Percentiles rank a stretch among this genome's conserved stretches.
phyloP scores from a whole-genome alignment of 2,113 vertebrate genomes.

The Apeltes quadracus region DNA sequence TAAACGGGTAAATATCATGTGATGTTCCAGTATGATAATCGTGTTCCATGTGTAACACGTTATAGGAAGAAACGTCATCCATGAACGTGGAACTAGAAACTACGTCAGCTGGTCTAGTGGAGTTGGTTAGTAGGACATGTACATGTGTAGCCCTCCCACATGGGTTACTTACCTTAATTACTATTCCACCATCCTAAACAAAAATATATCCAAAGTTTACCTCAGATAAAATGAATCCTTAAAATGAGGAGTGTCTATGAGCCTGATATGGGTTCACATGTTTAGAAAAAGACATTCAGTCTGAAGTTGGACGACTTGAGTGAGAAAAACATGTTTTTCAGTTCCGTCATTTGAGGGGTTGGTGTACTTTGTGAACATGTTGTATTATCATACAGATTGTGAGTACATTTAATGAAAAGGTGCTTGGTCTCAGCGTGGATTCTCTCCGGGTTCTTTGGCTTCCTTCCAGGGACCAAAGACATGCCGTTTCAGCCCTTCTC shows the following conservation, averaged over 20 bases:
- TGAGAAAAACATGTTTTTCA: background rate
- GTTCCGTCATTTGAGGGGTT: background rate
- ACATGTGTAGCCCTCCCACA: background rate
- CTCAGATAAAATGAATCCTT: too few relatives aligned
- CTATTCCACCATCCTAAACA: background rate
- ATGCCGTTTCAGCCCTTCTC: too few relatives aligned
- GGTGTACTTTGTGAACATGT: background rate
- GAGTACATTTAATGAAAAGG: background rate
- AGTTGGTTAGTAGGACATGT: slow-evolving; percentile 35
- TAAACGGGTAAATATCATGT: background rate
- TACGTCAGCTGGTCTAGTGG: slow-evolving; percentile 44
- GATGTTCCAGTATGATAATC: background rate
- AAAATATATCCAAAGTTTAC: too few relatives aligned
- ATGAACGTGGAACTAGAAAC: slow-evolving; percentile 57
- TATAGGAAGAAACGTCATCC: slow-evolving; percentile 16
- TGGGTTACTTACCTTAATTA: background rate
- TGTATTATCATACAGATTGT: background rate
- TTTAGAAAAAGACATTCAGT: background rate
- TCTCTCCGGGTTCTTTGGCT: too few relatives aligned
- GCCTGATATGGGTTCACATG: background rate
- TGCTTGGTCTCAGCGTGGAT: too few relatives aligned
- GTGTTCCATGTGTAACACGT: background rate
- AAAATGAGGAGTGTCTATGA: background rate
- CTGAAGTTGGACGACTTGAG: background rate
- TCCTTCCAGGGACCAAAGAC: too few relatives aligned